Percentiles rank a stretch among this genome's conserved stretches.
Evolutionary conservation across 2,888 invertebrate species (phyloP).

Genomic region (Elmis aenea): DNA sequence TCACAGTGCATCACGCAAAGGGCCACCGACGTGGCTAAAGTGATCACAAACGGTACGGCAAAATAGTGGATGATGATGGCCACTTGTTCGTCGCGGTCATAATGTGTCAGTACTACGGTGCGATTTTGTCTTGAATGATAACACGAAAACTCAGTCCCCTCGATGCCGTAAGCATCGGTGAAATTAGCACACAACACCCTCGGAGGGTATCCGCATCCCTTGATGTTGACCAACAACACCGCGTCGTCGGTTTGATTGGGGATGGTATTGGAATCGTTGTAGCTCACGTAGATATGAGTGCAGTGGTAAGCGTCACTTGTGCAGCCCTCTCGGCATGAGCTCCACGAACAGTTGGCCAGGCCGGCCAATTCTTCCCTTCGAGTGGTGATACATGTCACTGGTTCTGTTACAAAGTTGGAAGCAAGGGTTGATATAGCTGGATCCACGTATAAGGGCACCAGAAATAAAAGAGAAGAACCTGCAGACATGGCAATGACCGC

Average conservation of each 20-base stretch:
- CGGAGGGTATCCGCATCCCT: conserved; percentile 80
- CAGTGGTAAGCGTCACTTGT: conserved; percentile 71
- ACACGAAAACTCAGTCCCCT: conserved; percentile 62
- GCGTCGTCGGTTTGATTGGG: conserved; percentile 50
- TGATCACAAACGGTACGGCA: conserved; percentile 78
- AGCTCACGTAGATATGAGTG: conserved; percentile 60
- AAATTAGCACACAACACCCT: conserved; percentile 71
- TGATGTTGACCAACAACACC: conserved; percentile 70
- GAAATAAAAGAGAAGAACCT: conserved; percentile 66
- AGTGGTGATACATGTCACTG: conserved; percentile 68
- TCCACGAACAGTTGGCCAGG: conserved; percentile 74
- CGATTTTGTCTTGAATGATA: conserved; percentile 73
- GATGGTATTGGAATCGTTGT: conserved; percentile 39
- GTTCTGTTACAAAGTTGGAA: conserved; percentile 69
- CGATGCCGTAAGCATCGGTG: conserved; percentile 63
- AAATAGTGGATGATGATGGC: conserved; percentile 78
- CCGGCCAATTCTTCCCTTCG: conserved; percentile 66
- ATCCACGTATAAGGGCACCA: conserved; percentile 69
- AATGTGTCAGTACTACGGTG: conserved; percentile 76
- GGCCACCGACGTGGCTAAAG: conserved; percentile 77
- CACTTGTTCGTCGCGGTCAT: conserved; percentile 77
- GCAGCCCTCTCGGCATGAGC: conserved; percentile 75
- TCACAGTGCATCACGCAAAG: conserved; percentile 85
- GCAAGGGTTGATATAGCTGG: conserved; percentile 63
- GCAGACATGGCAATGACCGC: conserved; percentile 67